Conservation (phyloP, 2,797 vertebrate genomes). For the Diplodus puntazzo region DNA sequence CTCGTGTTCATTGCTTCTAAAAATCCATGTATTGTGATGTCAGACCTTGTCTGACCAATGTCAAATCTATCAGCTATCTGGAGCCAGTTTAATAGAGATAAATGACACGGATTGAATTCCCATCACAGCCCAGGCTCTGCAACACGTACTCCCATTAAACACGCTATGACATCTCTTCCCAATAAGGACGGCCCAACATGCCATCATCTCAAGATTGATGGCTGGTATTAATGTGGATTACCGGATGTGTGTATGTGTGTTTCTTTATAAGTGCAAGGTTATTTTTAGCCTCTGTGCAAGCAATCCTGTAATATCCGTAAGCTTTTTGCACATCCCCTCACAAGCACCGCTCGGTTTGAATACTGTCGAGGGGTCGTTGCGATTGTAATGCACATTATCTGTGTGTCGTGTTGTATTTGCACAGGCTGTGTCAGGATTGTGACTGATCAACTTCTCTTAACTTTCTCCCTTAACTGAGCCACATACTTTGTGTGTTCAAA, state of each 20-base stretch:
- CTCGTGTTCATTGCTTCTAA: not conserved
- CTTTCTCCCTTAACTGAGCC: slow-evolving; percentile 22
- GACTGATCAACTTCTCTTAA: slow-evolving; percentile 52
- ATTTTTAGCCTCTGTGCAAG: slow-evolving; percentile 55
- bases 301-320: slow-evolving; percentile 35
- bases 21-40: not conserved
- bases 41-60: not conserved
- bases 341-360: slow-evolving; percentile 18
- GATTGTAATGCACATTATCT: slow-evolving; percentile 11
- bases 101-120: slow-evolving; percentile 61
- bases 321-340: slow-evolving; percentile 23
- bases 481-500: slow-evolving; percentile 55
- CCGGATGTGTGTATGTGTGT: slow-evolving; percentile 37
- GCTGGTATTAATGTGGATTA: slow-evolving; percentile 58
- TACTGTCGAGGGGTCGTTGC: slow-evolving; percentile 14
- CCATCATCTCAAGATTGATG: slow-evolving; percentile 63
- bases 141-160: slow-evolving; percentile 44
- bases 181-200: slow-evolving; percentile 49
- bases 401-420: not conserved
- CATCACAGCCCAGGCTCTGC: slow-evolving; percentile 34
- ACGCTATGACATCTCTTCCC: slow-evolving; percentile 46
- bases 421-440: not conserved
- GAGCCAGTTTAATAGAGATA: slow-evolving; percentile 64
- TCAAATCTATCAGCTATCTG: slow-evolving; percentile 27
- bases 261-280: slow-evolving; percentile 38